These are phyloP conservation scores for Holothuria glaberrima DNA, from an alignment of 35 echinoderm and acorn worm genomes.

Conservation along the genomic window DNA sequence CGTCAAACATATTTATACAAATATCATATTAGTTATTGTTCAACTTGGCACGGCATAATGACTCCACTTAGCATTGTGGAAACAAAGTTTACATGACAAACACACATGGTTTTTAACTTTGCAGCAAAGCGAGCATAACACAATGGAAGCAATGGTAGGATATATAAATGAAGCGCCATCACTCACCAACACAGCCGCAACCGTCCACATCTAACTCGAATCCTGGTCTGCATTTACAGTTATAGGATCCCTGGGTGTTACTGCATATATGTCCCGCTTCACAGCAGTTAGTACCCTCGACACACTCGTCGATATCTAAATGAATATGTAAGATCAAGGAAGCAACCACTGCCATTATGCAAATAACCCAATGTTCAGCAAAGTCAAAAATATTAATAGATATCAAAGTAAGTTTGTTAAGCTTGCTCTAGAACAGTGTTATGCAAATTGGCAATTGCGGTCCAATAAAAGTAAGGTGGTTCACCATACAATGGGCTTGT, in stretches of 20 bases:
- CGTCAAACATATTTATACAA: too few relatives aligned
- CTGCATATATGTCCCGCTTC: slow-evolving; percentile 48
- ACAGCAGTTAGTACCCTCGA: slow-evolving; percentile 59
- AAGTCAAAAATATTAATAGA: neutral
- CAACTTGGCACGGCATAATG: too few relatives aligned
- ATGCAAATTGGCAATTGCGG: neutral
- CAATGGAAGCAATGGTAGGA: too few relatives aligned
- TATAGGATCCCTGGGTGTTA: slow-evolving; percentile 73
- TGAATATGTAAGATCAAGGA: slow-evolving; percentile 12
- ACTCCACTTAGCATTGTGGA: too few relatives aligned
- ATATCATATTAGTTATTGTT: too few relatives aligned
- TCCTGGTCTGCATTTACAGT: slow-evolving; percentile 61
- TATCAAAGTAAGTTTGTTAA: neutral
- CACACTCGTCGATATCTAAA: slow-evolving; percentile 81
- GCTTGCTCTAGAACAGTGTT: neutral
- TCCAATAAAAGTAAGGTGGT: too few relatives aligned
- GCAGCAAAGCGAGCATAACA: too few relatives aligned
- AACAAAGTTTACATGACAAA: too few relatives aligned
- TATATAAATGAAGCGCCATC: neutral
- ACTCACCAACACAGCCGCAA: slow-evolving; percentile 75
- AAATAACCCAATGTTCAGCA: neutral
- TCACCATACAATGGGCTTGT: too few relatives aligned
- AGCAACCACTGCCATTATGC: neutral
- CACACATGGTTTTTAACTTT: too few relatives aligned
- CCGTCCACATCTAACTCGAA: slow-evolving; percentile 58